Evolutionary conservation across 2,888 invertebrate species (phyloP), one percentile per base, ranked within the genome.

Genomic region (Crematogaster levior): DNA sequence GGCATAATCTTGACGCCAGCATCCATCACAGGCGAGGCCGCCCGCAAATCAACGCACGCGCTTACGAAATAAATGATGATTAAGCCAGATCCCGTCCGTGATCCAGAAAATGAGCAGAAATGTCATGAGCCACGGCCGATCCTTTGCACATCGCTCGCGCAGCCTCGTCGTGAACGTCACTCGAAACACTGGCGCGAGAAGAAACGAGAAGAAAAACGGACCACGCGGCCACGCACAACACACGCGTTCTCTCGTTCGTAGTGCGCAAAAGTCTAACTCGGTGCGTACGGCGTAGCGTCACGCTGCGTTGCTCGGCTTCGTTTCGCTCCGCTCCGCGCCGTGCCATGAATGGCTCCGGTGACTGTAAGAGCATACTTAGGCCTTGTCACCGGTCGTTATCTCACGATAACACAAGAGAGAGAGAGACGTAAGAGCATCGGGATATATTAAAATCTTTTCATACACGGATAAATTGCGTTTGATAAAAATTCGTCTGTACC

Each of bases 301-400:
- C 74, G 73, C 43, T 56, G 61, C 61, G 34, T 21, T 27, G 43
- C 72, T n/a, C 15, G 5, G 18, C 46, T 15, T 15, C 73, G 58
- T 43, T 43, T 1, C 60, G 46, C 46, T 48, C 61, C 48, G 74
- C 58, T 4, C 68, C 68, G 21, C 56, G 1, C 30, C 43, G 73
- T 43, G 24, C 61, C 12, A 4, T 66, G 70, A 84, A 37, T 60
- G 61, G 27, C 65, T 68, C 56, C 60, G 65, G 58, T 65, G 80
- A 85, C 86, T 86, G 84, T 30, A 81, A 84, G 74, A 73, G 81
- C 74, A 79, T 61, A 83, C 84, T 82, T 79, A 81, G 82, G 43
- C 74, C 86, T 82, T 79, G 86, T 84, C 77, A 43, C 48, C 51
- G 72, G 56, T 70, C 82, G 89, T 90, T 90, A 90, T 90, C 90